Conservation (phyloP, 2,113 vertebrate species). For the Oncorhynchus nerka region DNA sequence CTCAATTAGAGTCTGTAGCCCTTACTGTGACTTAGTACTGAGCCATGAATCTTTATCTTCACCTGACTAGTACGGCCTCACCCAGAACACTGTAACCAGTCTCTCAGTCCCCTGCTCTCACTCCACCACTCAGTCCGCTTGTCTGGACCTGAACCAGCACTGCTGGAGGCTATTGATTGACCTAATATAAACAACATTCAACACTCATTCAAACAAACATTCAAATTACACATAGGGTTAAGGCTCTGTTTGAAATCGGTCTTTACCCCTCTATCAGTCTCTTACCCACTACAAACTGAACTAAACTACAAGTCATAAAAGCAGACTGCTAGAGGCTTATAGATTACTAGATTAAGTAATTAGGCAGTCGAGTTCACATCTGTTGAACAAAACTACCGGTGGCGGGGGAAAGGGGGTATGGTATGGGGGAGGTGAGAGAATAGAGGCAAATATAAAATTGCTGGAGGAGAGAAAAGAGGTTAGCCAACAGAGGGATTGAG, state of each 20-base stretch:
- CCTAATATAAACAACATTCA: too few species aligned
- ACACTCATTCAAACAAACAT: not conserved
- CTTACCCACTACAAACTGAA: not conserved
- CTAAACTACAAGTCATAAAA: constrained; percentile 12
- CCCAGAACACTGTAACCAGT: too few species aligned
- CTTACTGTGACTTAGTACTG: too few species aligned
- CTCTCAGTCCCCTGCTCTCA: too few species aligned
- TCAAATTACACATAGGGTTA: constrained; percentile 6
- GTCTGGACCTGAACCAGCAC: too few species aligned
- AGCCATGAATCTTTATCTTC: too few species aligned
- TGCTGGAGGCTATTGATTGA: too few species aligned
- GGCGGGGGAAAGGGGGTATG: not conserved
- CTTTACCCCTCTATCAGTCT: constrained; percentile 23
- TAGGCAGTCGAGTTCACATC: constrained; percentile 40
- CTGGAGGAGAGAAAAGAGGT: not conserved
- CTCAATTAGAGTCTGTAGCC: too few species aligned
- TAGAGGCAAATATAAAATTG: not conserved
- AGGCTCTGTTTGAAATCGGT: not conserved
- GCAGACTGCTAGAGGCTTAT: constrained; percentile 29
- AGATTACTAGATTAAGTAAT: constrained; percentile 42
- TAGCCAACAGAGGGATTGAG: not conserved
- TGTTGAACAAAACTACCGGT: constrained; percentile 26
- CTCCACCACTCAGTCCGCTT: too few species aligned
- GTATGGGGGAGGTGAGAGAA: constrained; percentile 1
- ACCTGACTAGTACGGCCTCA: too few species aligned